Evolutionary conservation across 1,140 invertebrate species (phyloP), one percentile per base, ranked within the genome.

Genomic region (Lordiphosa stackelbergi): DNA sequence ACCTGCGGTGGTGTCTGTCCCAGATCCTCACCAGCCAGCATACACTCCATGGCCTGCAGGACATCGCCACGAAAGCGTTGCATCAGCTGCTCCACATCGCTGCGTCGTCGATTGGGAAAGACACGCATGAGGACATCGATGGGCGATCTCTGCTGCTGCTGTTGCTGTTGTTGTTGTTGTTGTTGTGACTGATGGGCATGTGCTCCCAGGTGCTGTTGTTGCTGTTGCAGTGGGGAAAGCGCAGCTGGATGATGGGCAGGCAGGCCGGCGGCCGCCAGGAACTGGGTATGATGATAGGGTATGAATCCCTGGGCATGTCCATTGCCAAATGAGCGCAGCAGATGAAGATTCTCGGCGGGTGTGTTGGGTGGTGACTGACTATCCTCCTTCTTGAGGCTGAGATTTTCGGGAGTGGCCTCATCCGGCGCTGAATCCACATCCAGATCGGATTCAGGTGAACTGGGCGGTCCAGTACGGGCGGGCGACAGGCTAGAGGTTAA

Each of bases 21-120:
- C 12, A 88, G 85, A 48, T 90, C 90, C 37, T 90, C 90, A 37
- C 92, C 92, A 70, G 92, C 92, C 10, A 95, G 90, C 90, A 96
- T 91, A 43, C 94, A 92, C 84, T 98, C 96, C 91, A 98, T 97
- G 1, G 96, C 95, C 69, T 95, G 93, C 0, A 97, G 92, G 0
- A 97, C 93, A 83, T 97, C 95, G 0, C 96, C 95, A 88, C 93
- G 92, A 78, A 90, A 94, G 85, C 93, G 89, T 88, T 92, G 89
- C 89, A 97, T 89, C 42, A 95, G 91, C 5, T 93, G 91, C 86
- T 97, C 95, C 1, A 97, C 94, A 60, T 97, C 94, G 16, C 91
- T 91, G 22, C 95, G 90, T 69, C 95, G 92, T 70, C 94, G 92
- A 62, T 93, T 92, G 0, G 96, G 96, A 85, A 97, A 98, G 0